phyloP scores from a whole-genome alignment of 2,797 vertebrate species.

The Anabacerthia variegaticeps region DNA sequence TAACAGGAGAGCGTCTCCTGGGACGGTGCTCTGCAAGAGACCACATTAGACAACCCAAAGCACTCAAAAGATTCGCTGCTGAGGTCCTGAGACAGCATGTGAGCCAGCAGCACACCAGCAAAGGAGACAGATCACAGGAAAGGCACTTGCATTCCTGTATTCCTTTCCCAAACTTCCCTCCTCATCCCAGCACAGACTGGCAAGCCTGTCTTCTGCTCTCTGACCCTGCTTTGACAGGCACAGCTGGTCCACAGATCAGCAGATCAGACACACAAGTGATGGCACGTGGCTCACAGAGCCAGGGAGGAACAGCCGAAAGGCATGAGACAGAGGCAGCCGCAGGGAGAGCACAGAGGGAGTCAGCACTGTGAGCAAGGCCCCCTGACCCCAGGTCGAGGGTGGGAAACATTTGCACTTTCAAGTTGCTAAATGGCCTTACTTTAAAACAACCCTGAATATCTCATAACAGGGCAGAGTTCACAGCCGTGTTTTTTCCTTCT shows the following conservation, averaged over 20 bases:
- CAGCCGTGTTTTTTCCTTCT: neutral
- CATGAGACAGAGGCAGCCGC: neutral
- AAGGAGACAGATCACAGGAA: neutral
- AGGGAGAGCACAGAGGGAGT: neutral
- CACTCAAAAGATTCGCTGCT: fast-evolving
- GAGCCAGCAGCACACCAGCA: neutral
- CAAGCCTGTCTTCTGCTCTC: neutral
- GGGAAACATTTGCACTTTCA: neutral
- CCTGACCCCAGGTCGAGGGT: neutral
- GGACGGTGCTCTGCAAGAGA: neutral
- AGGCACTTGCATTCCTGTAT: neutral
- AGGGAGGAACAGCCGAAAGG: neutral
- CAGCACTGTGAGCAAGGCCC: neutral
- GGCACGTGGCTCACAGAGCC: neutral
- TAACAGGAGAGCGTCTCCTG: neutral
- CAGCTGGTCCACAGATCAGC: neutral
- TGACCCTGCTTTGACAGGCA: neutral
- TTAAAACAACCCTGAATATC: neutral
- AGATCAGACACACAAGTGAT: neutral
- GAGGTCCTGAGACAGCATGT: neutral
- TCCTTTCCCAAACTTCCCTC: neutral
- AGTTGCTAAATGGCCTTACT: neutral
- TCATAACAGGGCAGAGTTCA: neutral
- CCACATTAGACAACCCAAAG: neutral
- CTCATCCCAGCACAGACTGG: neutral